Conservation (phyloP, 2,113 vertebrate species). For the Baryphthengus martii region DNA sequence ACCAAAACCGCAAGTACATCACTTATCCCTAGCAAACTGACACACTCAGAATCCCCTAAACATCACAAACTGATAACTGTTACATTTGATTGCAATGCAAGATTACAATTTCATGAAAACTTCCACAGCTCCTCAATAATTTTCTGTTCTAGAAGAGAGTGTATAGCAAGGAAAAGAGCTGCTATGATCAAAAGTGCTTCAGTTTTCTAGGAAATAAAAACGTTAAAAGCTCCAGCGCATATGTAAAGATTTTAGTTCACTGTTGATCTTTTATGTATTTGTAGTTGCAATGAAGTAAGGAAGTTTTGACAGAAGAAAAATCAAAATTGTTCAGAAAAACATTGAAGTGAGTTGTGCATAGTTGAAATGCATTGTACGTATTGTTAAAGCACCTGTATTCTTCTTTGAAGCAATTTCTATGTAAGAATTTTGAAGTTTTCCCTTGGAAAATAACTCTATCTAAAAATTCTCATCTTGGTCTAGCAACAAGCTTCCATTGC, state of each 20-base stretch:
- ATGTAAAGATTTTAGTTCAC: not conserved
- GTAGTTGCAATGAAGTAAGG: not conserved
- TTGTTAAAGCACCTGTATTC: not conserved
- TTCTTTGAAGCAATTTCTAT: not conserved
- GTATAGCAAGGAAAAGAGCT: not conserved
- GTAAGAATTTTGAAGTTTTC: not conserved
- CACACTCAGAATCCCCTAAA: not conserved
- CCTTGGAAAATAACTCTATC: not conserved
- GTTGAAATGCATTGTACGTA: not conserved
- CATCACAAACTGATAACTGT: not conserved
- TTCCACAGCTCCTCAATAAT: not conserved
- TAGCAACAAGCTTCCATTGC: not conserved
- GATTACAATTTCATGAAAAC: not conserved
- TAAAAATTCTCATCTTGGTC: not conserved
- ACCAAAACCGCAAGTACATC: not conserved
- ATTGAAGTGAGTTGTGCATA: not conserved
- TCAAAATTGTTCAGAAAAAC: not conserved
- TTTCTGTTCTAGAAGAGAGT: not conserved
- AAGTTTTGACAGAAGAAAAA: not conserved
- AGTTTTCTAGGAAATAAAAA: not conserved
- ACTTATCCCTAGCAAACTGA: not conserved
- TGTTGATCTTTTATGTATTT: not conserved
- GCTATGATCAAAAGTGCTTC: not conserved
- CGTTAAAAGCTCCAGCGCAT: not conserved
- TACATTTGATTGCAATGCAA: not conserved